These are phyloP conservation scores for Brachionus calyciflorus DNA, from an alignment of 1,140 invertebrate species.

Conservation along the genomic window DNA sequence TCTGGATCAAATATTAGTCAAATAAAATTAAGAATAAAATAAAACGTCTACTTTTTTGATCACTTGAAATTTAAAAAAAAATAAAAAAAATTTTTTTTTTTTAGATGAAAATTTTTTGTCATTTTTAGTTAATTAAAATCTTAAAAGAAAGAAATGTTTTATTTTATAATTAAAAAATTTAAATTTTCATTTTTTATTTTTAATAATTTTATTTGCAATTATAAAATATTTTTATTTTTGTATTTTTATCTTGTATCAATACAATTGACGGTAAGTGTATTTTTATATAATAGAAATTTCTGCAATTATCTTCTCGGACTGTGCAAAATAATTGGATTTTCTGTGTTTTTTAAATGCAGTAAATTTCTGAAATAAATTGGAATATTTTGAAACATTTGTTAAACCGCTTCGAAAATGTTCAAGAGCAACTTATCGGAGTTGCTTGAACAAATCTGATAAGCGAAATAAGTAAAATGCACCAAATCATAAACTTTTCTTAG, in stretches of 20 bases:
- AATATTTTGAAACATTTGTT: too few relatives aligned
- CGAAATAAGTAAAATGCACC: too few relatives aligned
- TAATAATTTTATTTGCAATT: background rate
- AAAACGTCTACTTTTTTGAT: too few relatives aligned
- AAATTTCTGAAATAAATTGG: too few relatives aligned
- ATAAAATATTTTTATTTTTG: background rate
- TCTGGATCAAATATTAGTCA: background rate
- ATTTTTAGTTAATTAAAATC: background rate
- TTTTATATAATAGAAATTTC: background rate
- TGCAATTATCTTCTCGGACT: background rate
- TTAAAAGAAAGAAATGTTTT: constrained; percentile 10
- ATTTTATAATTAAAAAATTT: constrained; percentile 36
- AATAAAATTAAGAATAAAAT: too few relatives aligned
- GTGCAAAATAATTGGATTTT: too few relatives aligned
- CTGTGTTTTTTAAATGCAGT: too few relatives aligned
- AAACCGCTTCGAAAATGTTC: too few relatives aligned
- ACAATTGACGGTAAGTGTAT: background rate
- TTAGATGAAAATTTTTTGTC: constrained; percentile 18
- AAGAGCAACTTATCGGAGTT: too few relatives aligned
- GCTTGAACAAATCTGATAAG: too few relatives aligned
- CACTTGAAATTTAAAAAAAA: background rate
- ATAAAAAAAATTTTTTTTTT: background rate
- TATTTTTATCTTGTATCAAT: constrained; percentile 10
- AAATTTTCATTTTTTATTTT: constrained; percentile 7
- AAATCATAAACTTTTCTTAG: too few relatives aligned